phyloP scores from a whole-genome alignment of 53 echinoderm and acorn worm genomes.

The Holothuria scabra region DNA sequence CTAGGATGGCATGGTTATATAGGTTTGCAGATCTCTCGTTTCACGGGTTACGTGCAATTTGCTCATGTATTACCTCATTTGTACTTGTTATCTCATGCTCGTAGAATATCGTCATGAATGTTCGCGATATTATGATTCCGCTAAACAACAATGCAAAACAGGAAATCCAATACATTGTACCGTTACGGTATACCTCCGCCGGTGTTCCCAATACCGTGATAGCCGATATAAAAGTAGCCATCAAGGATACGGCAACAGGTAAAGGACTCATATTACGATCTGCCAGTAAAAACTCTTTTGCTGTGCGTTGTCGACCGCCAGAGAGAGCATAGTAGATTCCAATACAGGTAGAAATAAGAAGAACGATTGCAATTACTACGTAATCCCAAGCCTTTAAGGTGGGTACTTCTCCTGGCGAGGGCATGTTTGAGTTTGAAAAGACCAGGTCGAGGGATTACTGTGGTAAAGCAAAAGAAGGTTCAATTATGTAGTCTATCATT shows the following conservation, averaged over 20 bases:
- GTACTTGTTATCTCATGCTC: slow-evolving; percentile 72
- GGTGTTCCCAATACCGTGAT: slow-evolving; percentile 90
- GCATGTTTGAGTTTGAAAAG: no score
- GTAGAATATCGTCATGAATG: slow-evolving; percentile 74
- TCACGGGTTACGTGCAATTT: no score
- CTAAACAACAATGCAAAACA: slow-evolving; percentile 60
- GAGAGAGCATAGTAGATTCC: slow-evolving; percentile 78
- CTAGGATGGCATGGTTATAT: no score
- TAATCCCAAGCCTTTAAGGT: slow-evolving; percentile 54
- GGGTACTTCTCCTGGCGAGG: no score
- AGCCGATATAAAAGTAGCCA: slow-evolving; percentile 89
- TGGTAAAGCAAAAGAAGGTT: no score
- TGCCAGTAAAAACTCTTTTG: slow-evolving; percentile 83
- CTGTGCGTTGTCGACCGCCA: slow-evolving; percentile 79
- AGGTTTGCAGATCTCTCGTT: no score
- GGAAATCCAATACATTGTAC: slow-evolving; percentile 71
- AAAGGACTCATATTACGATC: slow-evolving; percentile 80
- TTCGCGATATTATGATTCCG: slow-evolving; percentile 57
- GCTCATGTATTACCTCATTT: slow-evolving; percentile 68
- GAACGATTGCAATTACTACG: slow-evolving; percentile 65
- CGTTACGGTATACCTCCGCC: slow-evolving; percentile 79
- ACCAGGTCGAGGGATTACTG: no score
- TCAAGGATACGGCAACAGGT: slow-evolving; percentile 80
- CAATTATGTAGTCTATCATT: no score
- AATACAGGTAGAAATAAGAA: slow-evolving; percentile 71